Conservation (phyloP, 2,888 invertebrate species). For the Drosophila tanythrix region DNA sequence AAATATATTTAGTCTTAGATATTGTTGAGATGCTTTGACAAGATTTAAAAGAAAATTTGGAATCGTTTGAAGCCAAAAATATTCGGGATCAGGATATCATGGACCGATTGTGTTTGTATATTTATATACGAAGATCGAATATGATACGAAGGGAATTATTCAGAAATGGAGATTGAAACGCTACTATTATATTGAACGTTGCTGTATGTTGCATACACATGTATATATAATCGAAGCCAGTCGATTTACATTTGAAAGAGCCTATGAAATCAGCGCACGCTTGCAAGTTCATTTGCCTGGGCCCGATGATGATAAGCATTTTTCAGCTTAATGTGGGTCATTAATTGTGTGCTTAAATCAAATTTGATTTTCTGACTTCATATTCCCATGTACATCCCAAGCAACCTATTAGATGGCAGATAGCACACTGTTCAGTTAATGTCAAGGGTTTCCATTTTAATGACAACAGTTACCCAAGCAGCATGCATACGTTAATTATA, state of each 20-base stretch:
- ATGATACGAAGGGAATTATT: neutral
- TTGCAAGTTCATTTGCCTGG: constrained; percentile 32
- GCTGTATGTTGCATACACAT: neutral
- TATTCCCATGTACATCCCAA: neutral
- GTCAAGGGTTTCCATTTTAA: constrained; percentile 26
- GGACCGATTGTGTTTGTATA: neutral
- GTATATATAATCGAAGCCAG: constrained; percentile 14
- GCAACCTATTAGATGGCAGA: neutral
- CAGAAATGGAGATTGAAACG: neutral
- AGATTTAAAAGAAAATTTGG: neutral
- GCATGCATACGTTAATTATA: neutral
- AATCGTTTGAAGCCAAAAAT: neutral
- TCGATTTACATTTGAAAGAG: constrained; percentile 37
- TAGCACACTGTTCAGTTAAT: constrained; percentile 6
- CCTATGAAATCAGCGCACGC: constrained; percentile 57
- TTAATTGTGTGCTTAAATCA: constrained; percentile 48
- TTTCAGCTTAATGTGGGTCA: constrained; percentile 62
- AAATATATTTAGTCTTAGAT: neutral
- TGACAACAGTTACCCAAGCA: constrained; percentile 2
- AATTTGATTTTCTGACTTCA: constrained; percentile 39
- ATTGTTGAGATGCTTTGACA: neutral
- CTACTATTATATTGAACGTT: neutral
- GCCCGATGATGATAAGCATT: constrained; percentile 50
- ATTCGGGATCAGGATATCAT: neutral
- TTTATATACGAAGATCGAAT: neutral